Evolutionary conservation across 2,888 invertebrate species (phyloP).

Genomic region (Drosophila diplacantha): DNA sequence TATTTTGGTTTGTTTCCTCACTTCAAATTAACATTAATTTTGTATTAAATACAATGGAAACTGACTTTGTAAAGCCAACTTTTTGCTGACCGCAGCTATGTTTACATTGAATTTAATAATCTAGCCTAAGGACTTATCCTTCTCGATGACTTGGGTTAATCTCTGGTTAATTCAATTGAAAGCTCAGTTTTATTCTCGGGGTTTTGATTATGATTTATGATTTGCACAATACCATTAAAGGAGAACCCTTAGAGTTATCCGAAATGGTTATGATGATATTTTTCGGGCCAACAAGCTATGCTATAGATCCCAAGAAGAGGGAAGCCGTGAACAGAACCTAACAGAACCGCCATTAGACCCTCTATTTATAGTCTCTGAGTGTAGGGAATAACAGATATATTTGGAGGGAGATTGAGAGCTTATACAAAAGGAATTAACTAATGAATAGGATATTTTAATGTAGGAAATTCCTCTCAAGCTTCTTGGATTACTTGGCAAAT

Average conservation of each 20-base stretch:
- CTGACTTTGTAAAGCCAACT: background rate
- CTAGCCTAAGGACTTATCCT: background rate
- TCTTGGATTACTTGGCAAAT: background rate
- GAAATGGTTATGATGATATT: too few species aligned
- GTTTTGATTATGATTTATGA: background rate
- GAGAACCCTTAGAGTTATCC: fast-evolving
- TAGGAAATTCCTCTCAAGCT: background rate
- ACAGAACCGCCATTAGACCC: too few species aligned
- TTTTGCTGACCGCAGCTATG: background rate
- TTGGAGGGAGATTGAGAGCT: background rate
- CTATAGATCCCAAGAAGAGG: too few species aligned
- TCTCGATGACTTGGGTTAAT: background rate
- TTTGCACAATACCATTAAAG: background rate
- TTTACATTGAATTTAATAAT: background rate
- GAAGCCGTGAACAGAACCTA: too few species aligned
- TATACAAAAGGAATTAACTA: background rate
- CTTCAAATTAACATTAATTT: background rate
- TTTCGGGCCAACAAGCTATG: too few species aligned
- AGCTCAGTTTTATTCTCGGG: background rate
- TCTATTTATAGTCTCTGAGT: too few species aligned
- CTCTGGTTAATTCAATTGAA: background rate
- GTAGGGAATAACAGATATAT: too few species aligned
- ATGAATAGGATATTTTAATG: background rate
- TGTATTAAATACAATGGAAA: background rate
- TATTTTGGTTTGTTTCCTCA: background rate